Conservation (phyloP, 2,797 vertebrate genomes). For the Silurus lanzhouensis region DNA sequence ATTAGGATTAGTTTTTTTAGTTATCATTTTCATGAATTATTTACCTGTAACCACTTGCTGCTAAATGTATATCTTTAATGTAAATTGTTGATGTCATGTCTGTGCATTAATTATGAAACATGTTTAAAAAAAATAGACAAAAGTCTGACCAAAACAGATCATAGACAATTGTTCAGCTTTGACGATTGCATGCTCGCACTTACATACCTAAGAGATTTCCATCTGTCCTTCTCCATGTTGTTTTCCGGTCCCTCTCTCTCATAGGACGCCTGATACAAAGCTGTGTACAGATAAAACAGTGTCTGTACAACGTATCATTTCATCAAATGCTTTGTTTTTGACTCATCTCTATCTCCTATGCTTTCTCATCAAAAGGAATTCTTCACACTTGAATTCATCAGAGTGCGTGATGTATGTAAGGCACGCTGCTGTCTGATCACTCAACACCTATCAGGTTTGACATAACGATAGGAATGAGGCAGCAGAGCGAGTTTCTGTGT, state of each 20-base stretch:
- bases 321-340: slow-evolving; percentile 27
- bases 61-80: background rate
- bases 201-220: slow-evolving; percentile 91
- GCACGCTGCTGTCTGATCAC: slow-evolving; percentile 8
- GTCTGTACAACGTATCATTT: slow-evolving; percentile 18
- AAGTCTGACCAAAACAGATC: slow-evolving; percentile 12
- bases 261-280: slow-evolving; percentile 90
- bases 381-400: slow-evolving; percentile 36
- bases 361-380: slow-evolving; percentile 26
- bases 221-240: slow-evolving; percentile 93
- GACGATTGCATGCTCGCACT: slow-evolving; percentile 50
- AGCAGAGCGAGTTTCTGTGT: background rate
- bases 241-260: slow-evolving; percentile 95
- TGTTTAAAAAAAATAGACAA: background rate
- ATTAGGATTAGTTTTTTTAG: too few relatives aligned
- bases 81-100: background rate
- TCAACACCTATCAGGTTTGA: slow-evolving; percentile 34
- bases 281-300: slow-evolving; percentile 67
- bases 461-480: background rate
- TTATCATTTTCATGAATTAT: background rate
- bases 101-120: background rate
- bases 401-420: background rate
- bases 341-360: slow-evolving; percentile 23
- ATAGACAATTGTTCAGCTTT: slow-evolving; percentile 25
- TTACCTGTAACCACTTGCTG: background rate